Evolutionary conservation across 2,888 invertebrate genomes (phyloP).

Genomic region (Drosophila meridionalis): DNA sequence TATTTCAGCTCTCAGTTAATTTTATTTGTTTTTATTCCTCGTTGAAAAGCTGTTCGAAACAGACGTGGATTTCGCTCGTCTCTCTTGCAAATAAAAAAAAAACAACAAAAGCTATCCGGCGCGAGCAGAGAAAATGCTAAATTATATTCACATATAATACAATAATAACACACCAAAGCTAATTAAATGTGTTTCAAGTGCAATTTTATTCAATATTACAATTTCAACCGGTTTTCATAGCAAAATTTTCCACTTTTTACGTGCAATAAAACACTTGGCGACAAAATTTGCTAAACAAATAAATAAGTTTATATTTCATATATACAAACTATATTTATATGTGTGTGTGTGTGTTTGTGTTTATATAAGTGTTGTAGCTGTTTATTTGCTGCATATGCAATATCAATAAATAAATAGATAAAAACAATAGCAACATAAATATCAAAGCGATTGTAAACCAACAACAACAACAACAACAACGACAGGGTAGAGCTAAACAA

Average conservation of each 20-base stretch:
- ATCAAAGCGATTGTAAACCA: background rate
- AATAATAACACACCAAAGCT: conserved; percentile 7
- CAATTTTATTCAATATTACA: conserved; percentile 15
- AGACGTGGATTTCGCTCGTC: conserved; percentile 35
- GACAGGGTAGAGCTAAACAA: conserved; percentile 23
- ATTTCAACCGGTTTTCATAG: conserved; percentile 40
- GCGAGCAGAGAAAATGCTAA: conserved; percentile 13
- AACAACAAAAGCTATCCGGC: conserved; percentile 16
- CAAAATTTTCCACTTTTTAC: conserved; percentile 22
- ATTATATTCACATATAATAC: conserved; percentile 21
- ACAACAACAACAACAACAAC: conserved; percentile 11
- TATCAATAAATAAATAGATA: conserved; percentile 19
- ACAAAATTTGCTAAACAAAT: conserved; percentile 35
- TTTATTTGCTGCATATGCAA: conserved; percentile 4
- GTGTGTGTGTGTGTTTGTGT: background rate
- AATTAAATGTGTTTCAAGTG: conserved; percentile 27
- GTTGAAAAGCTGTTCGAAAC: conserved; percentile 44
- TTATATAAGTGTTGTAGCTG: background rate
- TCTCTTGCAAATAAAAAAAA: conserved; percentile 13
- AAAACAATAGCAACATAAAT: conserved; percentile 5
- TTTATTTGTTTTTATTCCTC: conserved; percentile 51
- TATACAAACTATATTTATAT: conserved; percentile 10
- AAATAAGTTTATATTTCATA: conserved; percentile 4
- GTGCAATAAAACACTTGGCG: conserved; percentile 25
- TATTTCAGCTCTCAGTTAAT: conserved; percentile 5